Percentiles rank a stretch among this genome's conserved stretches.
phyloP scores from a whole-genome alignment of 2,797 vertebrate species.

The Odontamblyopus lacepedii region DNA sequence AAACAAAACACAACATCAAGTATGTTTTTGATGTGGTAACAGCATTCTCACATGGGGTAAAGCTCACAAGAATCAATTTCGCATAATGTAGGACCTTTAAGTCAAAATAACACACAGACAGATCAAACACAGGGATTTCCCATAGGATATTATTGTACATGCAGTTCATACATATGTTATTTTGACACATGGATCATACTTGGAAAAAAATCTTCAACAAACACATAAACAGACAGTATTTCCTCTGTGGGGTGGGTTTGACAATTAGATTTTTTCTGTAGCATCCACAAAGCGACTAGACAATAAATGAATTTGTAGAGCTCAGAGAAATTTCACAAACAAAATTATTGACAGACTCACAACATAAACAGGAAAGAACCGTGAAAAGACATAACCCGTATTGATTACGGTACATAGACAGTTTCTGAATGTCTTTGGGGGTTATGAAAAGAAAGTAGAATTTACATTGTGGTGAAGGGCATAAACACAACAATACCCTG shows the following conservation, averaged over 20 bases:
- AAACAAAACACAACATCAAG: no score
- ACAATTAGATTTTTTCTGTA: slow-evolving; percentile 4
- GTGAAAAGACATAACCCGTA: background rate
- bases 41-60: no score
- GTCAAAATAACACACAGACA: background rate
- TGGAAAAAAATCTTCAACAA: background rate
- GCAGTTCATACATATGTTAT: background rate
- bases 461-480: slow-evolving; percentile 4
- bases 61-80: no score
- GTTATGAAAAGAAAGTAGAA: background rate
- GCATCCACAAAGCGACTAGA: background rate
- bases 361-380: slow-evolving; percentile 43
- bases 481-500: slow-evolving; percentile 2
- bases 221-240: background rate
- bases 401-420: background rate
- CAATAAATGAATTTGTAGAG: background rate
- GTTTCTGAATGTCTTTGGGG: background rate
- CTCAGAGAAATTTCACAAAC: slow-evolving; percentile 1
- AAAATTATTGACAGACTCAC: slow-evolving; percentile 2
- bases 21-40: no score
- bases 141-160: background rate
- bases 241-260: background rate
- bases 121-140: background rate
- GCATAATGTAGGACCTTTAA: background rate
- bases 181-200: slow-evolving; percentile 2